Conservation (phyloP, 2,888 invertebrate species). For the Melinopterus prodromus region DNA sequence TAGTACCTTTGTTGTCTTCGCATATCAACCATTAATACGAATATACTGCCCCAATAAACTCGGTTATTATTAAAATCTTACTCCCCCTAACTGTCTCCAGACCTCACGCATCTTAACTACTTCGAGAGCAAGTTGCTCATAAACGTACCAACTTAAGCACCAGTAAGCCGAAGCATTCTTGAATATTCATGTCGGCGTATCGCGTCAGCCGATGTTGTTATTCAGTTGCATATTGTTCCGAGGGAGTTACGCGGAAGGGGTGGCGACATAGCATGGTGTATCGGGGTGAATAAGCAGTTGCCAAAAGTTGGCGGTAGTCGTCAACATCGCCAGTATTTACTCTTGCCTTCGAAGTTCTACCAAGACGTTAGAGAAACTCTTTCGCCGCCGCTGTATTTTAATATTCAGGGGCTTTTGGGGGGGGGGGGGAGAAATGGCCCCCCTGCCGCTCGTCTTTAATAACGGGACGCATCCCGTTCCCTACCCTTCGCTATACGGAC, state of each 20-base stretch:
- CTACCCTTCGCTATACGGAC: neutral
- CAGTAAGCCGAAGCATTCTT: neutral
- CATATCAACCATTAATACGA: neutral
- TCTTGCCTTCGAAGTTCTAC: neutral
- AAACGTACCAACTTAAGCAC: neutral
- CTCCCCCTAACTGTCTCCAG: neutral
- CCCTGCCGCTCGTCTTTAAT: neutral
- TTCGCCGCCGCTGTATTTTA: neutral
- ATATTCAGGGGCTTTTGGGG: neutral
- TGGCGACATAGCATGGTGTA: neutral
- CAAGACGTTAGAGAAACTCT: neutral
- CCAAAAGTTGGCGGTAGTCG: neutral
- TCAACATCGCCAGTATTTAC: neutral
- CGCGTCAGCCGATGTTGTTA: neutral
- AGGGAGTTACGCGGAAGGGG: neutral
- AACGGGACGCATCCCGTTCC: neutral
- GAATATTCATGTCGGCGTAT: neutral
- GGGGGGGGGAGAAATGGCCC: neutral
- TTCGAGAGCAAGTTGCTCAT: neutral
- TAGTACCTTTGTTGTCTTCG: too few relatives aligned
- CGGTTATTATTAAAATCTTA: neutral
- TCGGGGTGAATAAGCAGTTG: neutral
- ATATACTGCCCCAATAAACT: neutral
- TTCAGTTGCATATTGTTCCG: neutral
- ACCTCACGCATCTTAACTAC: neutral